phyloP scores from a whole-genome alignment of 2,888 invertebrate genomes.

The Dolichopus griseipennis region DNA sequence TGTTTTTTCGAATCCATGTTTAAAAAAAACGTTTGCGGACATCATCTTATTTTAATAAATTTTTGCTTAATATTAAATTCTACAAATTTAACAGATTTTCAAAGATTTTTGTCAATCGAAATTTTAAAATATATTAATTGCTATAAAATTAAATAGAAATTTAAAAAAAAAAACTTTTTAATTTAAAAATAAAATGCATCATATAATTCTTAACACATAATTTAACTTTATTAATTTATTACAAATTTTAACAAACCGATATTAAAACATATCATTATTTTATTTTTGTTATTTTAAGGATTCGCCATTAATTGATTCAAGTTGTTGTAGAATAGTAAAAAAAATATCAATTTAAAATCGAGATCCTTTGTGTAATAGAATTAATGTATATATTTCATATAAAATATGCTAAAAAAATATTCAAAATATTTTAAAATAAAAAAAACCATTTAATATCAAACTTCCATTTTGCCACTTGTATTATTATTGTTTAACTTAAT shows the following conservation, averaged over 20 bases:
- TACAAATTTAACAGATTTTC: neutral
- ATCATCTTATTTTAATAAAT: neutral
- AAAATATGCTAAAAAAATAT: conserved; percentile 3
- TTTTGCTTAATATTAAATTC: neutral
- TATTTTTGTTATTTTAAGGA: neutral
- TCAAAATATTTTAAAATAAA: neutral
- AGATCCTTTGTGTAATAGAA: conserved; percentile 5
- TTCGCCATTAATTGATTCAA: neutral
- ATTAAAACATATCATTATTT: neutral
- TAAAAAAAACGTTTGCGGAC: neutral
- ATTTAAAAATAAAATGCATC: conserved; percentile 13
- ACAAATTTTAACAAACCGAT: neutral
- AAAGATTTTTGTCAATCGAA: neutral
- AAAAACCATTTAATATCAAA: neutral
- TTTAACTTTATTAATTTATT: conserved; percentile 3
- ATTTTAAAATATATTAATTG: conserved; percentile 5
- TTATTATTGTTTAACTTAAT: neutral
- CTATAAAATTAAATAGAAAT: conserved; percentile 9
- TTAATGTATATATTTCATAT: neutral
- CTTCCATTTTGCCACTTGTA: neutral
- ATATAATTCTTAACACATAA: neutral
- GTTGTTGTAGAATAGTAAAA: neutral
- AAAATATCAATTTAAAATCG: neutral
- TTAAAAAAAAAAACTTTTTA: conserved; percentile 9
- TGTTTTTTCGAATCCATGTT: conserved; percentile 10